A percentile compares a stretch with the other conserved stretches of the same genome.
These are phyloP conservation scores for Siderastrea radians DNA, from an alignment of 92 coral and sea anemone genomes.

Conservation along the genomic window DNA sequence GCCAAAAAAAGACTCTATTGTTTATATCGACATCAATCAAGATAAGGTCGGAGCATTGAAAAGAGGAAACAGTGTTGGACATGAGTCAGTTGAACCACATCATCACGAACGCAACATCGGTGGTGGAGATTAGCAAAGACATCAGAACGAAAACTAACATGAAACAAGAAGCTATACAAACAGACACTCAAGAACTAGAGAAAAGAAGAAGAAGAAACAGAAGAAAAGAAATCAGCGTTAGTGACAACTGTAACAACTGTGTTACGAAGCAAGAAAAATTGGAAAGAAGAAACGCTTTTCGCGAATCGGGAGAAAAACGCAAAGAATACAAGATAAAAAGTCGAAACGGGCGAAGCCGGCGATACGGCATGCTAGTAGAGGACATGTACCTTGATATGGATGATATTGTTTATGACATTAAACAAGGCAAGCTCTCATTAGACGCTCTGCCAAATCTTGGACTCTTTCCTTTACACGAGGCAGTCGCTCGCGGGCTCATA, in stretches of 20 bases:
- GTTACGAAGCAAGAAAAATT: conserved; percentile 20
- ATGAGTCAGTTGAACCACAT: conserved; percentile 16
- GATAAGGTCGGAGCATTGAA: not conserved
- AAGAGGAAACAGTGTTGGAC: not conserved
- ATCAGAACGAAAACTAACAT: not conserved
- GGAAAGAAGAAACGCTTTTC: conserved; percentile 20
- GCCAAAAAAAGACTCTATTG: conserved; percentile 20
- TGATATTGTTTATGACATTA: conserved; percentile 51
- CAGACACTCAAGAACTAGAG: conserved; percentile 11
- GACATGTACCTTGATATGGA: conserved; percentile 38
- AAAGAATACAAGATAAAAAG: conserved; percentile 16
- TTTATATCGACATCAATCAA: conserved; percentile 19
- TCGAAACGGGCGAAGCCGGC: conserved; percentile 21
- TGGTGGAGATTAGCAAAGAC: not conserved
- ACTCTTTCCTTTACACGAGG: conserved; percentile 80
- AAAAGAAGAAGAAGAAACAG: conserved; percentile 40
- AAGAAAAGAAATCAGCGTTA: not conserved
- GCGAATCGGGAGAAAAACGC: conserved; percentile 21
- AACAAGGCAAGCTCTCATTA: conserved; percentile 58
- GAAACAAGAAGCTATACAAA: conserved; percentile 2
- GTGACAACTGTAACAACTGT: not conserved
- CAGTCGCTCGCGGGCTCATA: conserved; percentile 76
- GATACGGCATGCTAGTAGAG: conserved; percentile 54
- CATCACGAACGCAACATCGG: not conserved
- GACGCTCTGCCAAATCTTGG: conserved; percentile 66